Evolutionary conservation across 2,888 invertebrate genomes (phyloP), one percentile per base, ranked within the genome.

Genomic region (Pemphredon lugubris): DNA sequence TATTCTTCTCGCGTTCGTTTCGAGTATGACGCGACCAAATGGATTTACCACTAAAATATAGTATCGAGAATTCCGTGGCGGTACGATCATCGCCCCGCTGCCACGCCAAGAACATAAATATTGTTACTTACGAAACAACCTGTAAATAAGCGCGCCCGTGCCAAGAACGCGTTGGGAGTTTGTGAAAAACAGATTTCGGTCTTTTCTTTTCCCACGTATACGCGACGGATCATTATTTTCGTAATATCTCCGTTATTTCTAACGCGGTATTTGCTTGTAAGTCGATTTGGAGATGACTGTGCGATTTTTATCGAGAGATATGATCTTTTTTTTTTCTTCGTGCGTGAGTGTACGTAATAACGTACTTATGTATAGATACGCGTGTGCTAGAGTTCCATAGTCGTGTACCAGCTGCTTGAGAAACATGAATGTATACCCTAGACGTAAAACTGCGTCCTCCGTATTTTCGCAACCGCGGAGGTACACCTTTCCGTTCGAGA

Each of bases 321-420:
- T n/a, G n/a, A n/a, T n/a, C n/a, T n/a, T n/a, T n/a, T n/a, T n/a
- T 21, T 16, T 18, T 21, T 14, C 44, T 21, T 55, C 45, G 48
- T 16, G 63, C 30, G 37, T 14, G 53, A 58, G 39, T 58, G 53
- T 57, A 40, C 40, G 40, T 54, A 59, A 59, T 59, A 51, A 48
- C 54, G n/a, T n/a, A n/a, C n/a, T n/a, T n/a, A n/a, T n/a, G n/a
- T n/a, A 50, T 63, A 44, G 57, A 45, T 37, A 58, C 7, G 37
- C 61, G 54, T 72, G 51, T 45, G 50, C 54, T 63, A 76, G 64
- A 65, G 37, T 55, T 58, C 45, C 40, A 20, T 65, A 66, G 47
- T 6, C 6, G 50, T 18, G 48, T 47, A 18, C 16, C 42, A 61
- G 59, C 44, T 26, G 70, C 50, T 65, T 58, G 21, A 20, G 47